These are phyloP conservation scores for Eristalinus aeneus DNA, from an alignment of 2,888 invertebrate genomes.

Conservation along the genomic window DNA sequence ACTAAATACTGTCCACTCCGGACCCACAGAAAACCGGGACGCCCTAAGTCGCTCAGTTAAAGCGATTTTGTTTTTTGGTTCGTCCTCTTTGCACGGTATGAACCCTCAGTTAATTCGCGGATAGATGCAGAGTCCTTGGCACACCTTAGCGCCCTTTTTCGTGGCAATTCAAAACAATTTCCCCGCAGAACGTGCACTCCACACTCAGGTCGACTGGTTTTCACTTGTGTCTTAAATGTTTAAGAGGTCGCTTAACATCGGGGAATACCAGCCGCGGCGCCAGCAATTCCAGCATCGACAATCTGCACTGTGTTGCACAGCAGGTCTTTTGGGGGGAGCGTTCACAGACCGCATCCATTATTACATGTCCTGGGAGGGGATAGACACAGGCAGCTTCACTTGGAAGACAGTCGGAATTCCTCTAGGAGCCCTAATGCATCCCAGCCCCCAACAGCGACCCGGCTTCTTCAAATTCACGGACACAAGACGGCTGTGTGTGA, in stretches of 20 bases:
- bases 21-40: neutral
- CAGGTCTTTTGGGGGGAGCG: slow-evolving; percentile 30
- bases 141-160: slow-evolving; percentile 17
- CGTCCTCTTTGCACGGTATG: neutral
- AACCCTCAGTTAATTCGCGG: neutral
- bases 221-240: slow-evolving; percentile 29
- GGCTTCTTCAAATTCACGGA: slow-evolving; percentile 22
- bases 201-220: slow-evolving; percentile 11
- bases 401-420: slow-evolving; percentile 45
- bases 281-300: slow-evolving; percentile 45
- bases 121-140: neutral
- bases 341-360: slow-evolving; percentile 52
- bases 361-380: slow-evolving; percentile 56
- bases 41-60: neutral
- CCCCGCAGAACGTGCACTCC: neutral
- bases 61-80: neutral
- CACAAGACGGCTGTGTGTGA: neutral
- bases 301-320: slow-evolving; percentile 47
- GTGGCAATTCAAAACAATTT: slow-evolving; percentile 34
- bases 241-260: slow-evolving; percentile 30
- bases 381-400: slow-evolving; percentile 22
- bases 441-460: slow-evolving; percentile 7
- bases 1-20: neutral
- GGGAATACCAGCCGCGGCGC: slow-evolving; percentile 23
- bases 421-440: slow-evolving; percentile 49